A percentile compares a stretch with the other conserved stretches of the same genome.
Evolutionary conservation across 2,888 invertebrate species (phyloP).

Genomic region (Malthinus seriepunctatus): DNA sequence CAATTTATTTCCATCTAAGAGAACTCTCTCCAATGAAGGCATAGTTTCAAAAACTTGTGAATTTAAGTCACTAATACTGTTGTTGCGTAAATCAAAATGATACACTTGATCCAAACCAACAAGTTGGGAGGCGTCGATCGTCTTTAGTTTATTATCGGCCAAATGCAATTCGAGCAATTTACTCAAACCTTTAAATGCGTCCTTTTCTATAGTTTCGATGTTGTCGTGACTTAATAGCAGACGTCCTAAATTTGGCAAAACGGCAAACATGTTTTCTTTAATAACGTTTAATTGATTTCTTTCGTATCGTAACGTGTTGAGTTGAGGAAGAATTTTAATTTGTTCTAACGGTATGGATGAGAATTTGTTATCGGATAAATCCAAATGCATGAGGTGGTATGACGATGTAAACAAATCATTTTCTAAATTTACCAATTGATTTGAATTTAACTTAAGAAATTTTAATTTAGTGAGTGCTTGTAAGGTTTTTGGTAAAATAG

Average conservation of each 20-base stretch:
- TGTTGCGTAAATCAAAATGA: not conserved
- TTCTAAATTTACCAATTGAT: not conserved
- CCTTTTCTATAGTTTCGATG: too few species aligned
- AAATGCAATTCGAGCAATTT: not conserved
- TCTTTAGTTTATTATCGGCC: not conserved
- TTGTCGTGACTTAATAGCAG: too few species aligned
- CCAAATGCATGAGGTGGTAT: not conserved
- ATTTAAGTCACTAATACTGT: conserved; percentile 1
- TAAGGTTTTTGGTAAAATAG: not conserved
- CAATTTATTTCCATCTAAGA: too few species aligned
- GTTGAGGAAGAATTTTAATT: not conserved
- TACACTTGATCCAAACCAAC: not conserved
- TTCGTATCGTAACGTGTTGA: not conserved
- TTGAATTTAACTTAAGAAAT: not conserved
- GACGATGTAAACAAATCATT: not conserved
- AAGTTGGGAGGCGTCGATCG: not conserved
- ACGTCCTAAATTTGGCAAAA: too few species aligned
- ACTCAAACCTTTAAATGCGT: too few species aligned
- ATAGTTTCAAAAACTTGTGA: too few species aligned
- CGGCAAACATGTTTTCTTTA: too few species aligned
- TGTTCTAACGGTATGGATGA: not conserved
- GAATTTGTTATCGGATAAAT: not conserved
- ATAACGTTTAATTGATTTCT: too few species aligned
- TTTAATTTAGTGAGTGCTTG: not conserved
- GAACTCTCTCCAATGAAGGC: too few species aligned